phyloP scores from a whole-genome alignment of 2,797 vertebrate species.

The Gymnoscopelus braueri region DNA sequence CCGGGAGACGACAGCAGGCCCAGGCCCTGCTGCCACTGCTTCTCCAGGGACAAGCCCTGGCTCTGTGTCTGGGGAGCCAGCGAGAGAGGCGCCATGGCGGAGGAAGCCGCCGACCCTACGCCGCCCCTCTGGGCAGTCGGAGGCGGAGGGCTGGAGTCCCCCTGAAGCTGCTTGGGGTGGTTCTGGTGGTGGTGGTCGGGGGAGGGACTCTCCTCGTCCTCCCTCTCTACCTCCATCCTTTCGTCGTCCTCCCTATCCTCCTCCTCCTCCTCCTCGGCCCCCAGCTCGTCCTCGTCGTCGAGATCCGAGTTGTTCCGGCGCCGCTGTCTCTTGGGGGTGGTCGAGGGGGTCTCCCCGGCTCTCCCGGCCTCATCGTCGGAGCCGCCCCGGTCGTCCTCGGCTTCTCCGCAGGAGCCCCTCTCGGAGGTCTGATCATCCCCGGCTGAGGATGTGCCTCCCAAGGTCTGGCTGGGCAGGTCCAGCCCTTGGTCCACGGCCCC shows the following conservation, averaged over 20 bases:
- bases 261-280: slow-evolving; percentile 78
- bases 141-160: slow-evolving; percentile 42
- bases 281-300: slow-evolving; percentile 81
- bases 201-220: slow-evolving; percentile 78
- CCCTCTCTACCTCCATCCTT: slow-evolving; percentile 84
- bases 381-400: slow-evolving; percentile 86
- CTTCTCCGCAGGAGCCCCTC: slow-evolving; percentile 87
- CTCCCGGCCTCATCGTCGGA: slow-evolving; percentile 76
- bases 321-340: slow-evolving; percentile 67
- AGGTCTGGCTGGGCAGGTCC: slow-evolving; percentile 81
- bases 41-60: slow-evolving; percentile 85
- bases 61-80: slow-evolving; percentile 81
- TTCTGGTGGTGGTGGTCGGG: slow-evolving; percentile 58
- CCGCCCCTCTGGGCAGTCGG: slow-evolving; percentile 58
- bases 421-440: slow-evolving; percentile 87
- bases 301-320: slow-evolving; percentile 79
- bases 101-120: slow-evolving; percentile 47
- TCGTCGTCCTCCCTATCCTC: slow-evolving; percentile 75
- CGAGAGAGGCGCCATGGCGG: slow-evolving; percentile 81
- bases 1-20: slow-evolving; percentile 87
- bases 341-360: slow-evolving; percentile 50
- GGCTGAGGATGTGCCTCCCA: slow-evolving; percentile 55
- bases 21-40: slow-evolving; percentile 88
- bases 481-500: slow-evolving; percentile 77
- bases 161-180: slow-evolving; percentile 60